Evolutionary conservation across 2,888 invertebrate genomes (phyloP), one percentile per base, ranked within the genome.

Genomic region (Drosophila planitibia): DNA sequence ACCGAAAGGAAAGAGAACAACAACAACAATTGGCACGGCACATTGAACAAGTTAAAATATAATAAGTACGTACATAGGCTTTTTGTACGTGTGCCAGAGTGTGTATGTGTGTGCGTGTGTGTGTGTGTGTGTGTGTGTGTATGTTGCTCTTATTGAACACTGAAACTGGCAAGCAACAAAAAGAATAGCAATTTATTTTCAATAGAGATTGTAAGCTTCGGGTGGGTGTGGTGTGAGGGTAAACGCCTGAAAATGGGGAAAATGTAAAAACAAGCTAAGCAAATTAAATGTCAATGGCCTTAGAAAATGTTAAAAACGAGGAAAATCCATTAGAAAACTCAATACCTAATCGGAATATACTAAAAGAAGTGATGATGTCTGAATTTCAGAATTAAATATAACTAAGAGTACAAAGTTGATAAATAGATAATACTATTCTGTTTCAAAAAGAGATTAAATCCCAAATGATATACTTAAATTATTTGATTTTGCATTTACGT

Each of bases 1-100:
- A 74, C 74, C 70, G 70, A 69, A 61, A 57, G 47, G 35, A 59
- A 69, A 52, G 30, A 63, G 37, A 49, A 33, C 49, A 55, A 30
- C 52, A 63, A 53, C 53, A 74, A 63, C 75, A 70, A 61, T 51
- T 75, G 70, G 67, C 62, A 83, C 77, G 72, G 81, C 73, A 83
- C 84, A 88, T 88, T 85, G 85, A 88, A 68, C 88, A 84, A 85
- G 77, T 80, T 88, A 83, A 88, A 88, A 80, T 80, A 85, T 80
- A 88, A 85, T 83, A 88, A 75, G 66, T 61, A 61, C 70, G 63
- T 60, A 61, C 66, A 72, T 74, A 72, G 76, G 77, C 66, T 69
- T 47, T 51, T 14, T 47, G n/a, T 39, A 30, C 44, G 39, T 58
- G 37, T 37, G 22, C 54, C 19, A 51, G 52, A n/a, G 52, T 49